Conservation (phyloP, 2,113 vertebrate species). For the Mus spicilegus region DNA sequence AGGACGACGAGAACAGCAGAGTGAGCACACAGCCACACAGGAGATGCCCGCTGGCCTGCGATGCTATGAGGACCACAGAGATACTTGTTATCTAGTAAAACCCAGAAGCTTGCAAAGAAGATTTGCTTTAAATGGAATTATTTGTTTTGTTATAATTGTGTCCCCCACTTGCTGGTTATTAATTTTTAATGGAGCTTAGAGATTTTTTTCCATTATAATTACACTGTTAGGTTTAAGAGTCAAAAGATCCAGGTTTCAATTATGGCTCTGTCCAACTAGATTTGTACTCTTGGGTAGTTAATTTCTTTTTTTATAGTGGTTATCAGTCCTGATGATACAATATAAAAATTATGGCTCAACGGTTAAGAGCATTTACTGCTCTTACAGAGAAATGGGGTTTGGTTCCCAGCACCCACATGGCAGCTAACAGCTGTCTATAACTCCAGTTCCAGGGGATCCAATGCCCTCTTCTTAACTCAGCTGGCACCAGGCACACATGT, state of each 20-base stretch:
- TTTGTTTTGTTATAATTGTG: constrained; percentile 10
- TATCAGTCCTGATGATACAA: constrained; percentile 16
- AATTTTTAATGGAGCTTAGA: constrained; percentile 37
- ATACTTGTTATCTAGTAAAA: not conserved
- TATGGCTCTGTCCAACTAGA: not conserved
- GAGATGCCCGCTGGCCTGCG: not conserved
- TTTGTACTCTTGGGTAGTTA: not conserved
- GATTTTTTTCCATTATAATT: not conserved
- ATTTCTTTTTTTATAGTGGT: not conserved
- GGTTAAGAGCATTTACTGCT: not conserved
- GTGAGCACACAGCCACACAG: not conserved
- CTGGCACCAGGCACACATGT: not conserved
- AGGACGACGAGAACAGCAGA: not conserved
- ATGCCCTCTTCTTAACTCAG: not conserved
- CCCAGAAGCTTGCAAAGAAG: not conserved
- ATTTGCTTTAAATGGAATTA: constrained; percentile 37
- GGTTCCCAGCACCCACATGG: not conserved
- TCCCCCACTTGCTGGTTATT: not conserved
- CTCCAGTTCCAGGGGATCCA: not conserved
- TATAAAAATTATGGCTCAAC: not conserved
- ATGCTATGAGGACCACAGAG: not conserved
- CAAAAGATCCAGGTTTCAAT: not conserved
- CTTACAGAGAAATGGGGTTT: not conserved
- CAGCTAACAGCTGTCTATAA: not conserved
- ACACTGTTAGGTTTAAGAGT: not conserved